Conservation (phyloP, 64 coral and sea anemone species). For the Actinia tenebrosa region DNA sequence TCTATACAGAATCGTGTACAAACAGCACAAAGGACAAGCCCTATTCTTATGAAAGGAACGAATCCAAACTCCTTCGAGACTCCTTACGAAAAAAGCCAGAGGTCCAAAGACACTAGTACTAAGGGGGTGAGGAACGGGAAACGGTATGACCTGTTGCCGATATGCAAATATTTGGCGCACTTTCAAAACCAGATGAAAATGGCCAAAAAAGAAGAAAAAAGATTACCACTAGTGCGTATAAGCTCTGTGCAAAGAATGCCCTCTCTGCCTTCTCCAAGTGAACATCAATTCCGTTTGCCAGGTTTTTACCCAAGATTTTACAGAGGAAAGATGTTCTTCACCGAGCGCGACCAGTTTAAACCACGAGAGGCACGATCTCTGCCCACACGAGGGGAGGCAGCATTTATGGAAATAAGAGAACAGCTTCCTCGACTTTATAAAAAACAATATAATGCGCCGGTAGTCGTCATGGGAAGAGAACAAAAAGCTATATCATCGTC, state of each 20-base stretch:
- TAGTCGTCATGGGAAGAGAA: constrained; percentile 3
- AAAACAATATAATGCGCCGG: constrained; percentile 27
- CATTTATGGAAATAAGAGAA: constrained; percentile 24
- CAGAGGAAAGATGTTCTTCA: constrained; percentile 59
- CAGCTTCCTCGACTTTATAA: constrained; percentile 10
- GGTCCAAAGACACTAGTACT: constrained; percentile 26
- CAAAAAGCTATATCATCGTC: neutral
- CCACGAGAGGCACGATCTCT: constrained; percentile 31
- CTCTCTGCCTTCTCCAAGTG: neutral
- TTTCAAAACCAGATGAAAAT: constrained; percentile 27
- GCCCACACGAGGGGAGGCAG: constrained; percentile 52
- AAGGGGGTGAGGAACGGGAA: constrained; percentile 77
- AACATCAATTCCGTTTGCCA: neutral
- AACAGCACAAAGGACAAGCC: constrained; percentile 27
- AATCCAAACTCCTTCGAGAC: constrained; percentile 17
- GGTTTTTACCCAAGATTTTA: neutral
- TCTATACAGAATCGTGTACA: constrained; percentile 27
- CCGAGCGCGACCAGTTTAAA: constrained; percentile 71
- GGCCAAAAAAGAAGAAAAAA: constrained; percentile 4
- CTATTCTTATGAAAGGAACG: constrained; percentile 49
- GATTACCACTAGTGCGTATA: constrained; percentile 60
- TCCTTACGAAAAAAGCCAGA: constrained; percentile 48
- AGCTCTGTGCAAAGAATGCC: constrained; percentile 35
- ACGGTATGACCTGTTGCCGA: constrained; percentile 72
- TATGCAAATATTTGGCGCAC: constrained; percentile 60